Conservation (phyloP, 2,888 invertebrate genomes). For the Pseudolycoriella hygida region DNA sequence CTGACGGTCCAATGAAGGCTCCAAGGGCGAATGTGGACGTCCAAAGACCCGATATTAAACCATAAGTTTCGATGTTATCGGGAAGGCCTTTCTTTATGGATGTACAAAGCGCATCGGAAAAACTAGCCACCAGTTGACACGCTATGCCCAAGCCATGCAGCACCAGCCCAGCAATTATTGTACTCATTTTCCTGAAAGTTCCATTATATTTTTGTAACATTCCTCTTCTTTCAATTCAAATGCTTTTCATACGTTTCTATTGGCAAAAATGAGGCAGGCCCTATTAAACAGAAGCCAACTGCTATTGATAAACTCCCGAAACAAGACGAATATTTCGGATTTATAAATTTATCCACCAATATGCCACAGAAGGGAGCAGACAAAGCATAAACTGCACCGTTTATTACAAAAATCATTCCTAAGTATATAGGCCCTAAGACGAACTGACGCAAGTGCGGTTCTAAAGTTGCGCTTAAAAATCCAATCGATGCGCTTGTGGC, state of each 20-base stretch:
- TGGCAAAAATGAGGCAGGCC: conserved; percentile 63
- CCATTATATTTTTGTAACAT: too few species aligned
- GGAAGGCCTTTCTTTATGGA: conserved; percentile 58
- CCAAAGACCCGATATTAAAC: conserved; percentile 78
- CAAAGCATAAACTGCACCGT: conserved; percentile 61
- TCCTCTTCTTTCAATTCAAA: too few species aligned
- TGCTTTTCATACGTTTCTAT: conserved; percentile 34
- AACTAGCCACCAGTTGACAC: conserved; percentile 69
- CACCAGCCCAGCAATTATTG: conserved; percentile 51
- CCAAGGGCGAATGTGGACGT: conserved; percentile 80
- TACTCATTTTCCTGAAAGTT: conserved; percentile 5
- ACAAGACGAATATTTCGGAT: conserved; percentile 50
- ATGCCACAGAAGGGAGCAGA: conserved; percentile 68
- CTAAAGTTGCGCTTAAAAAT: conserved; percentile 75
- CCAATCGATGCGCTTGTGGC: conserved; percentile 68
- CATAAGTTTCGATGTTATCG: conserved; percentile 75
- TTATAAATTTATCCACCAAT: conserved; percentile 51
- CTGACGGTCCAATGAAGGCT: conserved; percentile 65
- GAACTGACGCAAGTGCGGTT: conserved; percentile 54
- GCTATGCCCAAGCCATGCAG: conserved; percentile 71
- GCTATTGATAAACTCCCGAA: conserved; percentile 48
- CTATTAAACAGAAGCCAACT: conserved; percentile 42
- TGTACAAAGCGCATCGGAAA: conserved; percentile 64
- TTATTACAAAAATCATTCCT: conserved; percentile 70
- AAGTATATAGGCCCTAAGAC: conserved; percentile 12